A percentile compares a stretch with the other conserved stretches of the same genome.
Evolutionary conservation across 1,140 invertebrate genomes (phyloP).

Genomic region (Bombyx mandarina): DNA sequence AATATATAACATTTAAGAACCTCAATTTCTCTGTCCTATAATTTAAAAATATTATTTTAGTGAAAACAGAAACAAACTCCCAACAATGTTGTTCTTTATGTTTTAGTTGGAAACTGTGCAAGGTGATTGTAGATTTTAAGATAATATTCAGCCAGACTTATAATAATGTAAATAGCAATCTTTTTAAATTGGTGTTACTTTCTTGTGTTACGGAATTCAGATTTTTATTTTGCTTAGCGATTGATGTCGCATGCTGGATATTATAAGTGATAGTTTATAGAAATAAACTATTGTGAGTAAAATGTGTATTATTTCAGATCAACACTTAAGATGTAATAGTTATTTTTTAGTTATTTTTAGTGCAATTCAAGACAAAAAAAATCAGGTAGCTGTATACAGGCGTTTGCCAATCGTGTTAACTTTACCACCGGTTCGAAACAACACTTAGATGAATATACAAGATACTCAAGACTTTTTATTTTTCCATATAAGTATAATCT

Average conservation of each 20-base stretch:
- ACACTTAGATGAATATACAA: no score
- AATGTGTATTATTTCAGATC: not conserved
- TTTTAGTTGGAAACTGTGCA: slow-evolving; percentile 11
- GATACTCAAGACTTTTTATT: no score
- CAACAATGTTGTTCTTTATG: not conserved
- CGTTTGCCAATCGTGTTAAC: no score
- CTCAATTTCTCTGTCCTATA: no score
- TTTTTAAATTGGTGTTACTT: slow-evolving; percentile 26
- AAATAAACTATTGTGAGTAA: slow-evolving; percentile 57
- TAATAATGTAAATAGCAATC: slow-evolving; percentile 55
- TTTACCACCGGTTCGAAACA: no score
- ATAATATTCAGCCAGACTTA: slow-evolving; percentile 32
- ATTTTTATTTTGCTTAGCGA: slow-evolving; percentile 42
- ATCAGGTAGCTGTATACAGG: no score
- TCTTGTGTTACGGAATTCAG: slow-evolving; percentile 40
- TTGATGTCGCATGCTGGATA: slow-evolving; percentile 41
- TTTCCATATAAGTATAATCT: no score
- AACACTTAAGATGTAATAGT: not conserved
- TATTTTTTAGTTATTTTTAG: no score
- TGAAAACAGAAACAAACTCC: no score
- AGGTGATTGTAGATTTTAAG: slow-evolving; percentile 43
- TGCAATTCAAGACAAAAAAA: no score
- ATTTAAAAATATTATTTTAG: no score
- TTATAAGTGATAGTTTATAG: slow-evolving; percentile 56
- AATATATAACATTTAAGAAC: no score